These are phyloP conservation scores for Cephus sareptanus DNA, from an alignment of 2,888 invertebrate genomes.

Conservation along the genomic window DNA sequence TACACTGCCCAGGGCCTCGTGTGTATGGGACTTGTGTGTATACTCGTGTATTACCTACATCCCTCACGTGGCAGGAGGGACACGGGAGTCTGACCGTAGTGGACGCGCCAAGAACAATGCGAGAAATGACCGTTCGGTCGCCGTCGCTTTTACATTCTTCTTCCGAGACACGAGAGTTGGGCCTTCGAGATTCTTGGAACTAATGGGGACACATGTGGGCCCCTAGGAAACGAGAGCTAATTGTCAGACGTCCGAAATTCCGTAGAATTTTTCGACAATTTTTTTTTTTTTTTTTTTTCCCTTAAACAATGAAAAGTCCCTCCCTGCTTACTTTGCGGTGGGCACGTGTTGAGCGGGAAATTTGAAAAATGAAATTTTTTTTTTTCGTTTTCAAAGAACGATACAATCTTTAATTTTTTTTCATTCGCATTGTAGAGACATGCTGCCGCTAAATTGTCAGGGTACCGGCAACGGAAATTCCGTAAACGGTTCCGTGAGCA, in stretches of 20 bases:
- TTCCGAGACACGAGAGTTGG: background rate
- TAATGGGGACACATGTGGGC: slow-evolving; percentile 7
- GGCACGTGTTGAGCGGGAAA: background rate
- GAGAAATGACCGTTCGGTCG: slow-evolving; percentile 27
- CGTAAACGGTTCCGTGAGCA: slow-evolving; percentile 41
- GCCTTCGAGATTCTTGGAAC: slow-evolving; percentile 18
- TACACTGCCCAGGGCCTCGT: background rate
- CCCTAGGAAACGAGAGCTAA: slow-evolving; percentile 15
- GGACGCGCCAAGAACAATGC: slow-evolving; percentile 27
- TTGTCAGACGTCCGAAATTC: slow-evolving; percentile 17
- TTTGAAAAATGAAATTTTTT: background rate
- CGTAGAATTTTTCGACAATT: background rate
- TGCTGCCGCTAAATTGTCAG: slow-evolving; percentile 55
- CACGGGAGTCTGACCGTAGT: background rate
- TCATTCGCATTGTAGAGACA: slow-evolving; percentile 40
- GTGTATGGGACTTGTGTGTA: background rate
- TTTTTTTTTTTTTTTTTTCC: background rate
- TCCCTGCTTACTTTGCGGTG: background rate
- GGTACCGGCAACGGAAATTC: slow-evolving; percentile 34
- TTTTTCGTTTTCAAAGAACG: background rate
- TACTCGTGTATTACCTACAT: background rate
- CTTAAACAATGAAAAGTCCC: slow-evolving; percentile 6
- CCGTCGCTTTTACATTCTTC: slow-evolving; percentile 9
- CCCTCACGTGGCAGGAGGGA: background rate
- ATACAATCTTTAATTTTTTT: background rate